Conservation (phyloP, 2,888 invertebrate genomes). For the Phaedon cochleariae region DNA sequence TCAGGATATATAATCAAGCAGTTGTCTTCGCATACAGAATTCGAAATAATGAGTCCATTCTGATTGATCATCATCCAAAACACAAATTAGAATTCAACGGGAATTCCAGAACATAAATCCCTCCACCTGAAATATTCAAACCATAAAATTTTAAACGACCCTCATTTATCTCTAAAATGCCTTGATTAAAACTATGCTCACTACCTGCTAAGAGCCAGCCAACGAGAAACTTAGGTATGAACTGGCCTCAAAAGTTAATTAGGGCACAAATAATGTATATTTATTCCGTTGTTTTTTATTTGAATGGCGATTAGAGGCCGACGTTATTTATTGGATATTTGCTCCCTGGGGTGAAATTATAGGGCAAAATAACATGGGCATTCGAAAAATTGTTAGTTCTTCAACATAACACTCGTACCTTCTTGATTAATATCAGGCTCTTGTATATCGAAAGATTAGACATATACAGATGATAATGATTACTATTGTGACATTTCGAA, state of each 20-base stretch:
- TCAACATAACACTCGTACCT: too few relatives aligned
- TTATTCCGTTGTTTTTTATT: background rate
- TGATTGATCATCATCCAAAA: conserved; percentile 52
- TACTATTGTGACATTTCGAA: too few relatives aligned
- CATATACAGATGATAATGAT: too few relatives aligned
- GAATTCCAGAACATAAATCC: conserved; percentile 48
- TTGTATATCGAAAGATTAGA: too few relatives aligned
- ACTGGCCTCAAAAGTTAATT: background rate
- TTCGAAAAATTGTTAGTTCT: too few relatives aligned
- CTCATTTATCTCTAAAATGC: background rate
- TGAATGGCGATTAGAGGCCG: background rate
- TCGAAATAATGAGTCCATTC: background rate
- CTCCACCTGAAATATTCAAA: conserved; percentile 42
- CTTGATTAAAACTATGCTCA: background rate
- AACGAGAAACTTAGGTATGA: background rate
- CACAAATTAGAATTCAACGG: conserved; percentile 56
- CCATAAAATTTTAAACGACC: conserved; percentile 36
- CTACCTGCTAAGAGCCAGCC: background rate
- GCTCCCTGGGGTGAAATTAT: background rate
- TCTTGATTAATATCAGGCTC: too few relatives aligned
- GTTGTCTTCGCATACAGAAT: background rate
- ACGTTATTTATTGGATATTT: background rate
- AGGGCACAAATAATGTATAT: background rate
- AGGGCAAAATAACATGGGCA: background rate
- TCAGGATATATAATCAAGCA: background rate